These are phyloP conservation scores for Cinara cedri DNA, from an alignment of 2,888 invertebrate species.

Conservation along the genomic window DNA sequence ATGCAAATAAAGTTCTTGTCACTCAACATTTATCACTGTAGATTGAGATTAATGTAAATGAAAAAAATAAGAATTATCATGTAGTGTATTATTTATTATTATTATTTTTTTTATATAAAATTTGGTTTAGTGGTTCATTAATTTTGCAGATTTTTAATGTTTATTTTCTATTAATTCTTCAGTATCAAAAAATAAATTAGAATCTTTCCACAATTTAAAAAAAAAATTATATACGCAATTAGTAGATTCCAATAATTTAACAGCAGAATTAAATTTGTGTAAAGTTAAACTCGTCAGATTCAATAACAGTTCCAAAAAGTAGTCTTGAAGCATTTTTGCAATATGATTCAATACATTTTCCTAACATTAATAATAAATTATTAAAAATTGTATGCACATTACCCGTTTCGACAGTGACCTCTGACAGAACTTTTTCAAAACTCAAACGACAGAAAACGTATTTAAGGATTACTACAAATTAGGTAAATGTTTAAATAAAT, in stretches of 20 bases:
- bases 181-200: slow-evolving; percentile 6
- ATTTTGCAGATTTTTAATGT: slow-evolving; percentile 30
- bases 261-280: slow-evolving; percentile 38
- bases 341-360: slow-evolving; percentile 40
- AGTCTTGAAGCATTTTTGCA: slow-evolving; percentile 35
- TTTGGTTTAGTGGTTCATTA: slow-evolving; percentile 12
- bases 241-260: slow-evolving; percentile 21
- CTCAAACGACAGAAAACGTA: slow-evolving; percentile 55
- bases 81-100: neutral
- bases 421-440: too few species aligned
- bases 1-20: too few species aligned
- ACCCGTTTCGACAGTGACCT: slow-evolving; percentile 59
- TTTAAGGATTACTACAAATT: slow-evolving; percentile 54
- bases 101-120: neutral
- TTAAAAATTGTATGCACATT: slow-evolving; percentile 57
- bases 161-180: slow-evolving; percentile 19
- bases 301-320: slow-evolving; percentile 9
- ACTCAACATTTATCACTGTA: too few species aligned
- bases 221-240: slow-evolving; percentile 20
- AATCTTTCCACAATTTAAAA: slow-evolving; percentile 15
- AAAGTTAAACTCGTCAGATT: slow-evolving; percentile 3
- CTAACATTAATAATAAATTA: slow-evolving; percentile 56
- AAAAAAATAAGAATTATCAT: too few species aligned
- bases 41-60: too few species aligned
- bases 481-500: slow-evolving; percentile 18